phyloP scores from a whole-genome alignment of 2,888 invertebrate species.

The Apoderus coryli region DNA sequence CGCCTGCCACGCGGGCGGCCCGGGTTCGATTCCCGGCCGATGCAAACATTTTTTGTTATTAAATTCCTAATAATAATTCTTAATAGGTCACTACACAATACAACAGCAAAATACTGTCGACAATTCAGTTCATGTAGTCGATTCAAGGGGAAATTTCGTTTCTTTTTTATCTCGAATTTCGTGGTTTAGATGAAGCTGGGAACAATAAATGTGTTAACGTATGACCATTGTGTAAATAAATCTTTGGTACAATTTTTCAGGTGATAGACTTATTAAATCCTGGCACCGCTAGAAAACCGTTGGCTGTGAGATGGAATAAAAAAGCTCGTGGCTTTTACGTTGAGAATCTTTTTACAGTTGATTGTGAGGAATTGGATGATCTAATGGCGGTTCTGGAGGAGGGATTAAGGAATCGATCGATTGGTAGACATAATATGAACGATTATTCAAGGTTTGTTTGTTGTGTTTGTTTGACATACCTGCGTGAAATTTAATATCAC shows the following conservation, averaged over 20 bases:
- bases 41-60: too few species aligned
- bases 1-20: constrained; percentile 41
- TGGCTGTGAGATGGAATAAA: constrained; percentile 89
- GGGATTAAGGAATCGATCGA: constrained; percentile 82
- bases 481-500: too few species aligned
- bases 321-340: constrained; percentile 88
- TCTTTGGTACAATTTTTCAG: constrained; percentile 34
- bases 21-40: constrained; percentile 42
- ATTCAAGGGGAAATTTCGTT: too few species aligned
- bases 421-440: constrained; percentile 86
- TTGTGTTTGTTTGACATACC: too few species aligned
- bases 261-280: constrained; percentile 90
- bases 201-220: too few species aligned
- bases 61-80: too few species aligned
- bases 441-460: constrained; percentile 51
- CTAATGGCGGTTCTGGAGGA: constrained; percentile 87
- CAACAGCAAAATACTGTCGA: too few species aligned
- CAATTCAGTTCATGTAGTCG: too few species aligned
- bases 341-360: constrained; percentile 89
- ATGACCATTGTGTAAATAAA: too few species aligned
- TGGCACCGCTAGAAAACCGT: constrained; percentile 62
- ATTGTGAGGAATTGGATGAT: constrained; percentile 87
- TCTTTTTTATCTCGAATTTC: too few species aligned
- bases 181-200: too few species aligned
- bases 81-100: too few species aligned